Conservation (phyloP, 1,140 invertebrate species). For the Pogonomyrmex barbatus region DNA sequence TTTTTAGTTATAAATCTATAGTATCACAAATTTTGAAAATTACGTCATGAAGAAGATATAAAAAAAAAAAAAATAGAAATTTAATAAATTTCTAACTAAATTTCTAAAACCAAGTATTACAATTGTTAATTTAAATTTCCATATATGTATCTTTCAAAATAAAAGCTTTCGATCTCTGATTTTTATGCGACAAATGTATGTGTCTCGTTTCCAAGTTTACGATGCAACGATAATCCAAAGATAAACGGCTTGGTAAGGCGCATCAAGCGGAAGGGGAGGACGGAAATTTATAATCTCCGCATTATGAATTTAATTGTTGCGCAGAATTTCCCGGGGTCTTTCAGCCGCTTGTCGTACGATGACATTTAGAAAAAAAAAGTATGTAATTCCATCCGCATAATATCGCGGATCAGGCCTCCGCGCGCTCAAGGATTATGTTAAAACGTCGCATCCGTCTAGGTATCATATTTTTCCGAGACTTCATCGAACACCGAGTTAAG, state of each 20-base stretch:
- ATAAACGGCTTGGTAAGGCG: not conserved
- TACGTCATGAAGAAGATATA: not conserved
- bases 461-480: conserved; percentile 16
- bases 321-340: not conserved
- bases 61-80: not conserved
- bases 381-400: conserved; percentile 23
- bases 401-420: conserved; percentile 29
- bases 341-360: not conserved
- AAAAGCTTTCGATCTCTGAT: not conserved
- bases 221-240: not conserved
- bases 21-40: not conserved
- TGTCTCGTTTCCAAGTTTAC: not conserved
- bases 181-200: not conserved
- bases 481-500: not conserved
- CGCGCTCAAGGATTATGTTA: conserved; percentile 18
- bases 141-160: not conserved
- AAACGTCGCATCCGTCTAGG: conserved; percentile 6
- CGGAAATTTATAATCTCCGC: conserved; percentile 36
- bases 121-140: not conserved
- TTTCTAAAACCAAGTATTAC: not conserved
- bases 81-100: not conserved
- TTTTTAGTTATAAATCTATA: too few relatives aligned
- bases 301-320: conserved; percentile 49
- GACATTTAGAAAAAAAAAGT: conserved; percentile 16
- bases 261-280: not conserved